Evolutionary conservation across 30 jellyfish, hydroid and myxozoan species (phyloP), one percentile per base, ranked within the genome.

Genomic region (Catostylus mosaicus): DNA sequence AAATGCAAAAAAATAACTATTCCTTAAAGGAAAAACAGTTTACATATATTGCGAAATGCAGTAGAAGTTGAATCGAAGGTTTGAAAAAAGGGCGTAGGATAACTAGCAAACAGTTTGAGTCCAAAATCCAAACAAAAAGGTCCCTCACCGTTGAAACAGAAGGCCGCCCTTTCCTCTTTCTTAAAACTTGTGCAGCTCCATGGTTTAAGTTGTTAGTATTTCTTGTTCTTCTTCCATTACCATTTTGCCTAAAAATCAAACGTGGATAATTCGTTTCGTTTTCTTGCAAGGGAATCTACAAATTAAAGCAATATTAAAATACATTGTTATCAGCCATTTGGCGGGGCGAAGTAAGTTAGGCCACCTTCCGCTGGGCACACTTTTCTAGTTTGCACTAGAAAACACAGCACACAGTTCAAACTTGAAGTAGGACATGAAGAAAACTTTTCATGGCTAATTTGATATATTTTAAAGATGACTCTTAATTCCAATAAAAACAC

Each of bases 111-210:
- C 64, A 37, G 37, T 35, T 0, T 24, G 67, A 46, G 20, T 23
- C n/a, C 16, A 68, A 50, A 75, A 56, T 57, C 18, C 79, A 68
- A 77, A 77, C 59, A 78, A 77, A 77, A 64, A 33, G 62, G 71
- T 6, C 43, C 45, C 82, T 1, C 64, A 79, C 89, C 89, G 77
- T 29, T 30, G 80, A 57, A 8, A 29, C 46, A 68, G 84, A 32
- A 31, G 90, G 51, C 90, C 90, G 90, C 90, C 90, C 90, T 80
- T 80, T 80, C 71, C 90, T 66, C 51, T 80, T 80, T 67, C 90
- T 66, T 16, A 59, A 27, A 9, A 1, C 38, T 16, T 35, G 80
- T 18, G 30, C 65, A 35, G 35, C 43, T 30, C 62, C 80, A 68
- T 23, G 38, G 80, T 30, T 3, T 7, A 37, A n/a, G 54, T 35